Conservation (phyloP, 2,113 vertebrate species). For the Tricholaema leucomelas region DNA sequence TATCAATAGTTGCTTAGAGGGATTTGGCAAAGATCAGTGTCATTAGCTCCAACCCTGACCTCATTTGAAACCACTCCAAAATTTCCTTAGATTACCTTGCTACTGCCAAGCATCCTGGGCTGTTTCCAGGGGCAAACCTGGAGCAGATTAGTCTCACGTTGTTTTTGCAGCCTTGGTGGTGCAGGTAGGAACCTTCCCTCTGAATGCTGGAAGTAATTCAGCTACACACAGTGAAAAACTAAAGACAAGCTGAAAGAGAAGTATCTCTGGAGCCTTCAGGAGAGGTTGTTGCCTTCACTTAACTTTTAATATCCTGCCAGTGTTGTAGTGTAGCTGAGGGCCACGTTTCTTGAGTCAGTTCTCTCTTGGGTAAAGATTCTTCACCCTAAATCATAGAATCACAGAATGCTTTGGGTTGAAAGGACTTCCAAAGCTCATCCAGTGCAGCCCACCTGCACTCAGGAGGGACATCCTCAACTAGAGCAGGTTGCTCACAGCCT, state of each 20-base stretch:
- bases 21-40: slow-evolving; percentile 32
- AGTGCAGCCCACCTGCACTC: too few species aligned
- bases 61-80: slow-evolving; percentile 36
- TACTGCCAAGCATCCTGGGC: slow-evolving; percentile 3
- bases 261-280: not conserved
- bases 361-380: not conserved
- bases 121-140: not conserved
- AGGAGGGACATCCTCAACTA: too few species aligned
- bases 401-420: too few species aligned
- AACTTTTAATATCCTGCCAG: not conserved
- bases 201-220: not conserved
- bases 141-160: not conserved
- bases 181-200: not conserved
- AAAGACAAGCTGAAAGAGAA: not conserved
- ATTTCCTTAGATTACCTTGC: slow-evolving; percentile 1
- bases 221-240: not conserved
- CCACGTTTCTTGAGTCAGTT: not conserved
- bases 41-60: slow-evolving; percentile 44
- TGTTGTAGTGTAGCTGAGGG: not conserved
- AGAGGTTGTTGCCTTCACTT: not conserved
- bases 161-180: not conserved
- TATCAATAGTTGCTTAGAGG: slow-evolving; percentile 25
- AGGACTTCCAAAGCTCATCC: too few species aligned
- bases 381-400: not conserved
- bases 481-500: too few species aligned